These are phyloP conservation scores for Leptopilina drosophilae DNA, from an alignment of 2,888 invertebrate genomes.

Conservation along the genomic window DNA sequence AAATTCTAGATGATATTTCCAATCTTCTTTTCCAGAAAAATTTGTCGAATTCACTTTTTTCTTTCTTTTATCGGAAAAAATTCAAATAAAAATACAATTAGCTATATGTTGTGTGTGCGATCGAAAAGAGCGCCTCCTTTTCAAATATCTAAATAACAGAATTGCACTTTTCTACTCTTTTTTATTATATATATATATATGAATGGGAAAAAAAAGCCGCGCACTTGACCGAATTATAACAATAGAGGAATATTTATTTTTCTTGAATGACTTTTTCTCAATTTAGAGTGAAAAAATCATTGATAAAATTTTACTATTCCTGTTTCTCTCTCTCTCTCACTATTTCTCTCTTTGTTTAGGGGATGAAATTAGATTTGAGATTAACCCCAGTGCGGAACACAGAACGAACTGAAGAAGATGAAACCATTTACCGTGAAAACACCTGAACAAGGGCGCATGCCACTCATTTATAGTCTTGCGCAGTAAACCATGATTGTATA, in stretches of 20 bases:
- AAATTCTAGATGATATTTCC: slow-evolving; percentile 7
- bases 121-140: neutral
- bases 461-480: slow-evolving; percentile 59
- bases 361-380: slow-evolving; percentile 28
- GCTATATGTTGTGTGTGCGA: too few species aligned
- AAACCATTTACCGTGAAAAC: slow-evolving; percentile 52
- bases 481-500: slow-evolving; percentile 45
- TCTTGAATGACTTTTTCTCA: neutral
- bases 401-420: slow-evolving; percentile 58
- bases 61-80: neutral
- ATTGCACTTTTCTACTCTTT: neutral
- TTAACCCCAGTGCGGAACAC: slow-evolving; percentile 52
- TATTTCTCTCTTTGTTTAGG: neutral
- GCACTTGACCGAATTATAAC: neutral
- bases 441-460: slow-evolving; percentile 61
- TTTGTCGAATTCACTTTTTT: neutral
- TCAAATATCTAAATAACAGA: neutral
- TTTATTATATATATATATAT: too few species aligned
- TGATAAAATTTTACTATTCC: neutral
- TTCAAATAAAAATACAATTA: slow-evolving; percentile 3
- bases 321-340: neutral
- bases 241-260: neutral
- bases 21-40: neutral
- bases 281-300: neutral
- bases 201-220: neutral